phyloP scores from a whole-genome alignment of 2,797 vertebrate species.

The Eulemur coronatus region DNA sequence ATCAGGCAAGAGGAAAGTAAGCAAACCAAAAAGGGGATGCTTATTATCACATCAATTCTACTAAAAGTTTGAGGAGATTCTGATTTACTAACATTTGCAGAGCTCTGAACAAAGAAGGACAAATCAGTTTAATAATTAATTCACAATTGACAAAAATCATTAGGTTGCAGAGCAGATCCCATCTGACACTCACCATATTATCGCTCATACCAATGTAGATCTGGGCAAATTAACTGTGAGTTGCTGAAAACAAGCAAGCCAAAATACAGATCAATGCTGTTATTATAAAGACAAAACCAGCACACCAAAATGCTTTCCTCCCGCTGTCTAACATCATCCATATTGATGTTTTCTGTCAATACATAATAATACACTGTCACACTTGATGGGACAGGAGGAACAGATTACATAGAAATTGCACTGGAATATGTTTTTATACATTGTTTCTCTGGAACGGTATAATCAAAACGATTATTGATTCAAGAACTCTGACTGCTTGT shows the following conservation, averaged over 20 bases:
- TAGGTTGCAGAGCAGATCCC: constrained; percentile 42
- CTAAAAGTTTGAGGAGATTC: constrained; percentile 21
- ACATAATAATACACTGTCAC: constrained; percentile 80
- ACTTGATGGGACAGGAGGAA: constrained; percentile 75
- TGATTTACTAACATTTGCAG: constrained; percentile 42
- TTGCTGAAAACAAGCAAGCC: constrained; percentile 43
- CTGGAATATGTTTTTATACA: constrained; percentile 69
- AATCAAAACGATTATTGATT: constrained; percentile 75
- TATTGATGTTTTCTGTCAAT: constrained; percentile 82
- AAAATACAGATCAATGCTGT: constrained; percentile 76
- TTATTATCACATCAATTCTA: background rate
- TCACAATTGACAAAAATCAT: constrained; percentile 67
- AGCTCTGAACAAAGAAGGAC: constrained; percentile 54
- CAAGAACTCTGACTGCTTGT: constrained; percentile 61
- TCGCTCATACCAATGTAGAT: constrained; percentile 49
- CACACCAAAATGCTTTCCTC: constrained; percentile 73
- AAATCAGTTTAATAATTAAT: constrained; percentile 73
- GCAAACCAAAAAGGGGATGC: background rate
- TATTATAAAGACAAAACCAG: constrained; percentile 79
- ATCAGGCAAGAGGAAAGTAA: background rate
- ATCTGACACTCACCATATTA: constrained; percentile 54
- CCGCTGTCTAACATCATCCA: constrained; percentile 73
- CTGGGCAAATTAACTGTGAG: constrained; percentile 71
- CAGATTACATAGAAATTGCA: constrained; percentile 72
- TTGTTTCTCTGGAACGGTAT: constrained; percentile 63